Conservation (phyloP, 2,888 invertebrate species). For the Muschampia plurimacula region DNA sequence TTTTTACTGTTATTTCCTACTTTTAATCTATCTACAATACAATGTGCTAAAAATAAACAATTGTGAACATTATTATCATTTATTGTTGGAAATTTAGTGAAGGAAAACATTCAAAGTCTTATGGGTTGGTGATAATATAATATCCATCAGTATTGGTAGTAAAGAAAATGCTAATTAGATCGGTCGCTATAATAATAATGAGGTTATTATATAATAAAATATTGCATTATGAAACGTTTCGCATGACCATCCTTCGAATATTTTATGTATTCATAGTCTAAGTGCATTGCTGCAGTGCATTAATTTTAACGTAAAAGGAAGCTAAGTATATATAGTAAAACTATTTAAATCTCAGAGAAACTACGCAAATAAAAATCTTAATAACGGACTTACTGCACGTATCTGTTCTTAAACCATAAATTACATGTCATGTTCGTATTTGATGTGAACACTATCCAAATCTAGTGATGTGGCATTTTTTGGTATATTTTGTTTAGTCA, state of each 20-base stretch:
- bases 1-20: too few relatives aligned
- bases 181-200: neutral
- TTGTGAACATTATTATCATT: too few relatives aligned
- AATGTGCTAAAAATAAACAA: too few relatives aligned
- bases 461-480: too few relatives aligned
- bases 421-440: too few relatives aligned
- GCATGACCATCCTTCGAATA: neutral
- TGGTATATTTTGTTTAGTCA: too few relatives aligned
- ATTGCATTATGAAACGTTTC: neutral
- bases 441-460: too few relatives aligned
- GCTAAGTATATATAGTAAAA: neutral
- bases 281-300: neutral
- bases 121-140: neutral
- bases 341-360: neutral
- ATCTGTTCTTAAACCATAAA: neutral
- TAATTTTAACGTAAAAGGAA: neutral
- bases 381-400: neutral
- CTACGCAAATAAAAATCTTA: neutral
- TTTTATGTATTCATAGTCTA: neutral
- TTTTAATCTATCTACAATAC: too few relatives aligned
- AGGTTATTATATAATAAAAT: neutral
- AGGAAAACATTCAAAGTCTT: too few relatives aligned
- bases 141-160: neutral
- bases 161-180: neutral
- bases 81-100: too few relatives aligned